Conservation (phyloP, 2,113 vertebrate genomes). For the Pithys albifrons region DNA sequence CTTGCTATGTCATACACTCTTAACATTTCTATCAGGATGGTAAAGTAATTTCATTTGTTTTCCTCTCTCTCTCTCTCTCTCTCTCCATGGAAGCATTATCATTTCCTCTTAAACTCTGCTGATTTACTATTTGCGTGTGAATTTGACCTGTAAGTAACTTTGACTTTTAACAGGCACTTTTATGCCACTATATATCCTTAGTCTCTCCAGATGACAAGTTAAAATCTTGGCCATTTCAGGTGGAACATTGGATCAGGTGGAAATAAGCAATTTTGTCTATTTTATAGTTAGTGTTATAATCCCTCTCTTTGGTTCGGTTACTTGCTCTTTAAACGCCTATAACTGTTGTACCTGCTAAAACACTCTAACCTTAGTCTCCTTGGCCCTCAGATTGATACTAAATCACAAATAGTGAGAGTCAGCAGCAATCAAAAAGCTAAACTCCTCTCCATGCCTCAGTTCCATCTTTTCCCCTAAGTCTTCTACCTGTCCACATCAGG, state of each 20-base stretch:
- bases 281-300: not conserved
- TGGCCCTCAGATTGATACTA: rapidly evolving
- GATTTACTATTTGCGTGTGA: not conserved
- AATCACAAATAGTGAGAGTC: not conserved
- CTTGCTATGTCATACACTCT: not conserved
- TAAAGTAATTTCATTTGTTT: not conserved
- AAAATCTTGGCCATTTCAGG: not conserved
- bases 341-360: not conserved
- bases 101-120: not conserved
- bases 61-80: not conserved
- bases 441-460: not conserved
- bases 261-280: not conserved
- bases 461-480: not conserved
- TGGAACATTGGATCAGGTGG: not conserved
- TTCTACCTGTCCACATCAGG: not conserved
- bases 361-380: not conserved
- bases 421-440: not conserved
- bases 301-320: not conserved
- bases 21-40: not conserved
- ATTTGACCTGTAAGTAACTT: not conserved
- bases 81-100: not conserved
- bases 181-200: not conserved
- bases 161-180: not conserved
- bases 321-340: not conserved
- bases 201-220: not conserved